phyloP scores from a whole-genome alignment of 2,888 invertebrate species.

The Heliothis peltigera region DNA sequence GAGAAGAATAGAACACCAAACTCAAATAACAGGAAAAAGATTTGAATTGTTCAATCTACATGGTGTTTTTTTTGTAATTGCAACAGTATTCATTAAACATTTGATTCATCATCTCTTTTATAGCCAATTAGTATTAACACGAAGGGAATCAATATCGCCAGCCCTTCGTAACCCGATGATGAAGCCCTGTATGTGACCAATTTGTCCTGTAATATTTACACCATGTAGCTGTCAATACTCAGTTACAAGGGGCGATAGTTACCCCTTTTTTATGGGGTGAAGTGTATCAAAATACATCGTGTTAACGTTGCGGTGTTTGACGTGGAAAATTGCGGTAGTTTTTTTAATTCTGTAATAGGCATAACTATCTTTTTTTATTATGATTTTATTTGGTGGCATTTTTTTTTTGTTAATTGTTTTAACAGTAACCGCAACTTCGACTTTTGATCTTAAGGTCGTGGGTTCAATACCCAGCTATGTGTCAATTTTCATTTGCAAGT shows the following conservation, averaged over 20 bases:
- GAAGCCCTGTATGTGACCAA: conserved; percentile 53
- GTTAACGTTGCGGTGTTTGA: not conserved
- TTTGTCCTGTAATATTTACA: conserved; percentile 61
- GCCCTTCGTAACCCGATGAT: conserved; percentile 51
- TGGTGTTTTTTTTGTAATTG: not conserved
- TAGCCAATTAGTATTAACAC: conserved; percentile 27
- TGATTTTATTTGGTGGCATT: no score
- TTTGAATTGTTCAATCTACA: not conserved
- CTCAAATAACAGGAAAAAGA: no score
- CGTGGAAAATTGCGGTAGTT: not conserved
- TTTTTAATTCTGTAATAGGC: no score
- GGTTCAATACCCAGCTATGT: no score
- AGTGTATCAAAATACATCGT: conserved; percentile 8
- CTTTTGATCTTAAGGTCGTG: no score
- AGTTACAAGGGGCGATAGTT: conserved; percentile 35
- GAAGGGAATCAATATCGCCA: conserved; percentile 36
- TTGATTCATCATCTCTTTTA: not conserved
- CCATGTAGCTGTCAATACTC: conserved; percentile 44
- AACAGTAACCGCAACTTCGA: no score
- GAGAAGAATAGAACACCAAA: no score
- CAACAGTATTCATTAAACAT: no score
- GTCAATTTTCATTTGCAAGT: no score
- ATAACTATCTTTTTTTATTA: no score
- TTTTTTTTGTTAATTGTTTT: no score
- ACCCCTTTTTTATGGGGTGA: conserved; percentile 17